Evolutionary conservation across 2,888 invertebrate species (phyloP), one percentile per base, ranked within the genome.

Genomic region (Drosophila nr. fundita): DNA sequence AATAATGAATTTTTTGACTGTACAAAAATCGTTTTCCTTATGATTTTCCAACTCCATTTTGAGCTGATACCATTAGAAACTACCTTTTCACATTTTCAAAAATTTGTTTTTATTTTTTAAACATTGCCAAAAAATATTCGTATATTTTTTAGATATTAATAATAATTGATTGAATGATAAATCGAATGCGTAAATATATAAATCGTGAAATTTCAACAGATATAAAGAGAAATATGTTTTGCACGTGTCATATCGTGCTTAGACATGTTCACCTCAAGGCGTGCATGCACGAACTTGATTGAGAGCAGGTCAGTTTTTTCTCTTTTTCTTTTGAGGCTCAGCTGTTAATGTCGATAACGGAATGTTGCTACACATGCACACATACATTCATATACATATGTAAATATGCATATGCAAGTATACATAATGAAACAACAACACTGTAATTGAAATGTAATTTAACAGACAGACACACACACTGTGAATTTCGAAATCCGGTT

Each of bases 401-500:
- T 27, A 21, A 8, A 38, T 18, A 38, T 38, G 2, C 18, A 38
- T 38, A 18, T n/a, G 42, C 21, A 21, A 8, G 18, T 18, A 38
- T 38, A 38, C 18, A 15, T 45, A 10, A 24, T 45, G 45, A 24
- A 53, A 24, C 45, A 53, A 6, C 50, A 54, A 24, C 34, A 45
- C 21, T 45, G 45, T 36, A 36, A 54, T 34, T 53, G 53, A 34
- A 34, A 34, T 53, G 15, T 21, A 53, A 24, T 34, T 15, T 34
- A 54, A 52, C 27, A 34, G n/a, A 30, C 29, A 45, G 1, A 21
- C 8, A 45, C 7, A 50, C 27, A 30, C 21, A 49, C 7, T 55
- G 36, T 45, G 40, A 68, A 79, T 77, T 86, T 71, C n/a, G 42
- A 84, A 84, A 84, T 84, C 84, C 87, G 87, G 84, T 84, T 84